phyloP scores from a whole-genome alignment of 2,888 invertebrate genomes.

The Lasioglossum marginatum region DNA sequence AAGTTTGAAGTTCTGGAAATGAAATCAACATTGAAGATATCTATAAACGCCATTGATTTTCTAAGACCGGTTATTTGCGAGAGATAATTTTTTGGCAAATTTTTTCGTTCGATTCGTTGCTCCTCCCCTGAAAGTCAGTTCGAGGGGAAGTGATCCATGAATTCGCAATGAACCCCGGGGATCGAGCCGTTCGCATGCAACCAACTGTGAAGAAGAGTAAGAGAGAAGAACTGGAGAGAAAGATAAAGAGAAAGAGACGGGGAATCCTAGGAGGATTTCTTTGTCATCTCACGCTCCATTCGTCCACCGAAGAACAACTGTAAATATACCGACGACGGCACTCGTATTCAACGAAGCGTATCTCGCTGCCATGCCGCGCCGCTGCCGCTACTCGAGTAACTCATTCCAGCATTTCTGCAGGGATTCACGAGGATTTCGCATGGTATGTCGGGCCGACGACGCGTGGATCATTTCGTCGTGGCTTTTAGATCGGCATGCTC shows the following conservation, averaged over 20 bases:
- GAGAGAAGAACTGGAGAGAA: neutral
- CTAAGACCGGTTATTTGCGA: too few species aligned
- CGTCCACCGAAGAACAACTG: constrained; percentile 17
- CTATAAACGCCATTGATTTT: neutral
- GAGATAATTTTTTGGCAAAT: too few species aligned
- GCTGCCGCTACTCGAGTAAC: constrained; percentile 4
- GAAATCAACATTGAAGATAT: neutral
- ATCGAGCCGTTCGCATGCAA: constrained; percentile 14
- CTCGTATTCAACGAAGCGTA: constrained; percentile 11
- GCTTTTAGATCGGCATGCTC: constrained; percentile 1
- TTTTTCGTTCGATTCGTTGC: too few species aligned
- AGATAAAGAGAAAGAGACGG: neutral
- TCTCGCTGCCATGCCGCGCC: too few species aligned
- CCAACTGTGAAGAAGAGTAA: neutral
- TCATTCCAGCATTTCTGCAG: constrained; percentile 8
- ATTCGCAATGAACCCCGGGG: neutral
- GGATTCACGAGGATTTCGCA: constrained; percentile 39
- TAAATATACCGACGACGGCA: constrained; percentile 18
- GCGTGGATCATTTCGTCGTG: constrained; percentile 10
- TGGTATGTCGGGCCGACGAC: constrained; percentile 13
- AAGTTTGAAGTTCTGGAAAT: neutral
- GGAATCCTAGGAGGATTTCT: constrained; percentile 2
- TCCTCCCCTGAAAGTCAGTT: too few species aligned
- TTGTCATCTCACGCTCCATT: constrained; percentile 12
- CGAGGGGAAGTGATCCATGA: neutral